Conservation (phyloP, 2,797 vertebrate species). For the Distichodus sexfasciatus region DNA sequence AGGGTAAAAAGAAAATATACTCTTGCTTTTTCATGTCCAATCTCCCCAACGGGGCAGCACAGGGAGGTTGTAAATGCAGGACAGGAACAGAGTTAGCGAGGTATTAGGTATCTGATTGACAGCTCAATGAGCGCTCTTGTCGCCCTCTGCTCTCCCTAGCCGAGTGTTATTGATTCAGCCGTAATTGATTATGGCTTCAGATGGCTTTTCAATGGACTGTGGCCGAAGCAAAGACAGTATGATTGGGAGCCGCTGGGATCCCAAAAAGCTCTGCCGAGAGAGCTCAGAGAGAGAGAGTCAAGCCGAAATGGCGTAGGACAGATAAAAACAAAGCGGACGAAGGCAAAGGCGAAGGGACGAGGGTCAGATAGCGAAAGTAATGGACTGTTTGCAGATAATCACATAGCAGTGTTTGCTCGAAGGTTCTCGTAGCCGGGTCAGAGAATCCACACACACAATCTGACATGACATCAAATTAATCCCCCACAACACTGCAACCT, state of each 20-base stretch:
- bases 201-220: slow-evolving; percentile 60
- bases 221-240: slow-evolving; percentile 51
- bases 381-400: slow-evolving; percentile 36
- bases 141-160: slow-evolving; percentile 46
- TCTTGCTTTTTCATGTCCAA: too few species aligned
- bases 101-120: slow-evolving; percentile 58
- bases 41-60: neutral
- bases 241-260: slow-evolving; percentile 53
- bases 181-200: slow-evolving; percentile 67
- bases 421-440: slow-evolving; percentile 31
- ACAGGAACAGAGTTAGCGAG: slow-evolving; percentile 41
- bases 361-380: slow-evolving; percentile 33
- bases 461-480: slow-evolving; percentile 47
- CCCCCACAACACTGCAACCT: slow-evolving; percentile 41
- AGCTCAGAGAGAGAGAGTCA: slow-evolving; percentile 29
- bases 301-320: slow-evolving; percentile 25
- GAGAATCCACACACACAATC: slow-evolving; percentile 29
- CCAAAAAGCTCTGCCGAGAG: slow-evolving; percentile 22
- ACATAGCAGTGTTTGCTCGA: slow-evolving; percentile 24
- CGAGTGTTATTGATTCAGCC: slow-evolving; percentile 63
- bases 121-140: slow-evolving; percentile 52
- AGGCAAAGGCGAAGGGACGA: slow-evolving; percentile 47
- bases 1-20: too few species aligned
- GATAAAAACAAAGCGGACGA: slow-evolving; percentile 43
- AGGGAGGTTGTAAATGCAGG: neutral